These are phyloP conservation scores for Tyrophagus putrescentiae DNA, from an alignment of 1,140 invertebrate genomes.

Conservation along the genomic window DNA sequence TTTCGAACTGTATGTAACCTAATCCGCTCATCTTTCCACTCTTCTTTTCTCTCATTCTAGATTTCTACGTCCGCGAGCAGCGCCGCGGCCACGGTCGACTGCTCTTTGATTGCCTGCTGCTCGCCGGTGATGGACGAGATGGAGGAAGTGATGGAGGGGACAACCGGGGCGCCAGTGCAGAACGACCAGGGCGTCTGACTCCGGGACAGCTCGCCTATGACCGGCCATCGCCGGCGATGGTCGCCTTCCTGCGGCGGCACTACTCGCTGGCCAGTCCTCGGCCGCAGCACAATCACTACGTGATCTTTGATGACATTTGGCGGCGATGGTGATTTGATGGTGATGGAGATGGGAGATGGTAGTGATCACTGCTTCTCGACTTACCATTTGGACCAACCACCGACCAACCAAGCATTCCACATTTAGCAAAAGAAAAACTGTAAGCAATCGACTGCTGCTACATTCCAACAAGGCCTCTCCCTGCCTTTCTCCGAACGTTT, in stretches of 20 bases:
- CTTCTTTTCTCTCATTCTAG: constrained; percentile 6
- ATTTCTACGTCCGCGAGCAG: constrained; percentile 18
- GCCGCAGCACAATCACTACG: constrained; percentile 21
- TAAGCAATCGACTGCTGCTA: too few species aligned
- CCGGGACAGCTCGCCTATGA: constrained; percentile 14
- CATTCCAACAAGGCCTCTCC: too few species aligned
- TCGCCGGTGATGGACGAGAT: too few species aligned
- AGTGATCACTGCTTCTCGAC: too few species aligned
- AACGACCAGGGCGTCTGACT: background rate
- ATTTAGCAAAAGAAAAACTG: too few species aligned
- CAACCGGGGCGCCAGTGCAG: background rate
- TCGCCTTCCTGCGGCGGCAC: constrained; percentile 17
- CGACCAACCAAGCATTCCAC: too few species aligned
- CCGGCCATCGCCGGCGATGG: constrained; percentile 17
- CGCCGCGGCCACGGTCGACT: constrained; percentile 17
- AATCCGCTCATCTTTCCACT: background rate
- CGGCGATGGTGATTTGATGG: too few species aligned
- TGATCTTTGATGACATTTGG: constrained; percentile 14
- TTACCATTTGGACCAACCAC: too few species aligned
- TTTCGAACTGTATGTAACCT: constrained; percentile 12
- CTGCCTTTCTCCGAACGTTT: too few species aligned
- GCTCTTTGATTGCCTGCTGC: background rate
- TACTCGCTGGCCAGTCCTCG: constrained; percentile 7
- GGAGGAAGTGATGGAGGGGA: too few species aligned
- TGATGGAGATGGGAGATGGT: too few species aligned